Evolutionary conservation across 2,113 vertebrate genomes (phyloP), one percentile per base, ranked within the genome.

Genomic region (Tyrannus savana): DNA sequence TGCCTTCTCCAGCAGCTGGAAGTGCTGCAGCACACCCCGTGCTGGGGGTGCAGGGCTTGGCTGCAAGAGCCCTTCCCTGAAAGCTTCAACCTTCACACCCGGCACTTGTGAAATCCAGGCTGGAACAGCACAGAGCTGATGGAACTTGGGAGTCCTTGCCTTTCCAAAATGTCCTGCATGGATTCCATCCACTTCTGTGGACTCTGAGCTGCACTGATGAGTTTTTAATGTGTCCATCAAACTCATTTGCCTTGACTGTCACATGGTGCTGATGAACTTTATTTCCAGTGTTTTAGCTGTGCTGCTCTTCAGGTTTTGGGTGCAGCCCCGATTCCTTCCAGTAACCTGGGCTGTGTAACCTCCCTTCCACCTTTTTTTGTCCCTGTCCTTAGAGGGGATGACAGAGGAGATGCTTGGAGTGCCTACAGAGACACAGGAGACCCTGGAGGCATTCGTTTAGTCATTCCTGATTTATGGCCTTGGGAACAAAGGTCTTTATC

Each of bases 401-500:
- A n/a, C 50, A 66, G 18, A 69, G 89, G 63, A 80, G 76, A 37
- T 80, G 73, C 77, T 62, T 53, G 50, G 50, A 58, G 84, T 77
- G 89, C 84, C 4, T 25, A 4, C 52, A 28, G 84, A 28, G 83
- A 64, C 76, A 74, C 46, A 5, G 17, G 27, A 66, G n/a, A 59
- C 77, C 87, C 81, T 1, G 8, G 30, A 74, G 93, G 84, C 84
- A 35, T 47, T 74, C 23, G 3, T 78, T 75, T 46, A 63, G 62
- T 91, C 84, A 44, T 63, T 89, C 56, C 3, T 91, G 80, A 94
- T 89, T 94, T 89, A 81, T 71, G 52, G 74, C 30, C 71, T 85
- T 78, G 71, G 84, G 83, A 91, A 76, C 71, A 95, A 84, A 96
- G 82, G 74, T 78, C 73, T 89, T 91, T 91, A 81, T 55, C 93